Conservation (phyloP, 2,888 invertebrate species). For the Polyommatus iphigenia region DNA sequence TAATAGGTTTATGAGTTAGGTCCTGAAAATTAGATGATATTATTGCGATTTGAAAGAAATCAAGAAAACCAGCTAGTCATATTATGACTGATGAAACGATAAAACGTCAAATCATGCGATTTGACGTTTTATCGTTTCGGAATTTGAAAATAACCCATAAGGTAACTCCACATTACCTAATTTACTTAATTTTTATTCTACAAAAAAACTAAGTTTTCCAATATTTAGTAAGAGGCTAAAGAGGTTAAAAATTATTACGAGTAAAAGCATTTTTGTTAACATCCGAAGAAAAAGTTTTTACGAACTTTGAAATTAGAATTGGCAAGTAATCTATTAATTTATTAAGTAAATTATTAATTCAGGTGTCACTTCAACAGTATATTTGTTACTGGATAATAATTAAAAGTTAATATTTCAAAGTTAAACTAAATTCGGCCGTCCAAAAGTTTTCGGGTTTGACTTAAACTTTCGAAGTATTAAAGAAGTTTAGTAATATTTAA, state of each 20-base stretch:
- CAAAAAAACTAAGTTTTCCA: no score
- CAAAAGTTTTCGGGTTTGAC: neutral
- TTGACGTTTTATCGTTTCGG: neutral
- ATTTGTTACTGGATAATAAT: neutral
- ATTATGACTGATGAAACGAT: no score
- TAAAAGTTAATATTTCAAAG: neutral
- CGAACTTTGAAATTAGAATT: neutral
- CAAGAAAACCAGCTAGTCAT: neutral
- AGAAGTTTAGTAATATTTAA: neutral
- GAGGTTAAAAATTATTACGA: no score
- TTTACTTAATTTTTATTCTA: no score
- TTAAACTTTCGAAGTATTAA: neutral
- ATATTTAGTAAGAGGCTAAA: no score
- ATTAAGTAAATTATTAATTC: neutral
- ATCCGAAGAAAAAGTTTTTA: neutral
- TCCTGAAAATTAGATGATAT: neutral
- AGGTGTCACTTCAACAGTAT: neutral
- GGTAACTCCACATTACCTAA: neutral
- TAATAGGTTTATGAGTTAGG: neutral
- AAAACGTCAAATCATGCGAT: no score
- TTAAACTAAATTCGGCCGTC: neutral
- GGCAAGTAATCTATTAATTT: neutral
- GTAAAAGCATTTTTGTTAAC: neutral
- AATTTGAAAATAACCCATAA: neutral
- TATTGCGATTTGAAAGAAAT: neutral